Evolutionary conservation across 2,888 invertebrate species (phyloP).

Genomic region (Hoplodrina blanda): DNA sequence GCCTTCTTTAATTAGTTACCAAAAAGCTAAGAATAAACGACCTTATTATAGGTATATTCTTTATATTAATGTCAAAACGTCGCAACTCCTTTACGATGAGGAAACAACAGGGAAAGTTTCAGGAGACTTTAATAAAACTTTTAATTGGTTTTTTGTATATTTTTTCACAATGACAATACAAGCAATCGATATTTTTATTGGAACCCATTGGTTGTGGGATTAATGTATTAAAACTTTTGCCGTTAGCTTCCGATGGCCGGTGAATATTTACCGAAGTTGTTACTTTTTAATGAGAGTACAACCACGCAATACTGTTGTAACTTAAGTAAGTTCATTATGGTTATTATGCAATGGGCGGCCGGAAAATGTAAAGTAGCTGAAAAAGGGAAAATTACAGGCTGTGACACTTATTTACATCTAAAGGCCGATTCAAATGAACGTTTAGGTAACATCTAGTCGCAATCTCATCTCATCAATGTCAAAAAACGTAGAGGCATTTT

Average conservation of each 20-base stretch:
- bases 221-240: slow-evolving; percentile 66
- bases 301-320: too few relatives aligned
- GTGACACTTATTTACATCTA: too few relatives aligned
- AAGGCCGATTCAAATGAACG: too few relatives aligned
- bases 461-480: too few relatives aligned
- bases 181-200: slow-evolving; percentile 63
- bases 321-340: neutral
- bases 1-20: slow-evolving; percentile 5
- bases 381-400: neutral
- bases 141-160: slow-evolving; percentile 69
- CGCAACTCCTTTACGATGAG: slow-evolving; percentile 56
- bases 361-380: neutral
- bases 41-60: slow-evolving; percentile 1
- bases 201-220: slow-evolving; percentile 55
- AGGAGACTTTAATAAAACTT: slow-evolving; percentile 70
- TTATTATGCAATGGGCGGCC: neutral
- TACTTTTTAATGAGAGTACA: slow-evolving; percentile 26
- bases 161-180: slow-evolving; percentile 66
- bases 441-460: too few relatives aligned
- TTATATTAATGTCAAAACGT: slow-evolving; percentile 52
- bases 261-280: slow-evolving; percentile 61
- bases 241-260: slow-evolving; percentile 50
- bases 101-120: slow-evolving; percentile 65
- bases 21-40: slow-evolving; percentile 17
- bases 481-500: too few relatives aligned